phyloP scores from a whole-genome alignment of 2,797 vertebrate species.

The Epinephelus malabaricus region DNA sequence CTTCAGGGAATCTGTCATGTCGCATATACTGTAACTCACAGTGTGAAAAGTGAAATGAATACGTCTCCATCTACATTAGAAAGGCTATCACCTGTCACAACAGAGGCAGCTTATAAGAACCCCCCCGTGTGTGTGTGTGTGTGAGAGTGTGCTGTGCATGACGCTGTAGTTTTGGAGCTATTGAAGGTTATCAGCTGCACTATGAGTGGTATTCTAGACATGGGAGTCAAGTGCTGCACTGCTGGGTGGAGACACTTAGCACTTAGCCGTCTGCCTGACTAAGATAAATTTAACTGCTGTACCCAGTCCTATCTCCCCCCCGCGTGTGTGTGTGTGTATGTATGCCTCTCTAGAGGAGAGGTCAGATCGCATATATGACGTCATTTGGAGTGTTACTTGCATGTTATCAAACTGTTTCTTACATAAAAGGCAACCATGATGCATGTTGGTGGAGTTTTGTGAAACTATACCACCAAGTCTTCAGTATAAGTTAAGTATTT shows the following conservation, averaged over 20 bases:
- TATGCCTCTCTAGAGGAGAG: neutral
- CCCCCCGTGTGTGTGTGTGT: too few species aligned
- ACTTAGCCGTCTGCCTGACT: conserved; percentile 55
- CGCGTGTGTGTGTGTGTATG: conserved; percentile 1
- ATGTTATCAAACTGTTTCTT: neutral
- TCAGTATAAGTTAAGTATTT: too few species aligned
- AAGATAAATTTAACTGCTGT: conserved; percentile 67
- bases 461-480: too few species aligned
- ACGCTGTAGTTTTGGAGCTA: neutral
- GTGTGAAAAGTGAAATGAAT: conserved; percentile 10
- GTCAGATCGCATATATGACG: conserved; percentile 22
- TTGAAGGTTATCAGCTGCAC: conserved; percentile 43
- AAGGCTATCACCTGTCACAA: conserved; percentile 38
- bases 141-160: conserved; percentile 7
- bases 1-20: neutral
- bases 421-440: conserved; percentile 1
- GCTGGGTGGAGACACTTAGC: conserved; percentile 56
- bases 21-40: neutral
- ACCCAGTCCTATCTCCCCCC: conserved; percentile 14
- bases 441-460: neutral
- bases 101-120: conserved; percentile 12
- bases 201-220: conserved; percentile 33
- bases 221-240: conserved; percentile 37
- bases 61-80: conserved; percentile 4
- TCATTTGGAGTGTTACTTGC: neutral